Base-by-base conservation (phyloP, 1,140 invertebrate genomes). In the Phocides pigmalion region DNA sequence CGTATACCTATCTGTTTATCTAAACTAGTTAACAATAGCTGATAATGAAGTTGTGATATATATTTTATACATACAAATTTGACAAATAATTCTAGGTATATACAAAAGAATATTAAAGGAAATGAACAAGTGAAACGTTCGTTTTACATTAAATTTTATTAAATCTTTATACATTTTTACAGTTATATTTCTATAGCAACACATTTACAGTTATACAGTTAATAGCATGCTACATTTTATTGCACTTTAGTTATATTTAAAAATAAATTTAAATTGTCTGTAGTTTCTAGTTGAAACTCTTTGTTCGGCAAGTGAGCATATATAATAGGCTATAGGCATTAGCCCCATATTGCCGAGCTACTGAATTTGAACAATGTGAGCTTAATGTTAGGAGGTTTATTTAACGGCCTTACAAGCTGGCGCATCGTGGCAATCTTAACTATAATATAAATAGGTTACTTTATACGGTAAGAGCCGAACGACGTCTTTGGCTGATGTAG, bases 381-480 rank as follows among this genome's bases (percentile, higher is more conserved):
- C 51, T 54, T 54, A 56, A 56, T 54, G 53, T 59, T 28, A 63
- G 58, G 51, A 28, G 46, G 51, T 62, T 66, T 63, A 68, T 70
- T 65, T 44, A 46, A 67, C 59, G 56, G 58, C 62, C 54, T 61
- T 66, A 59, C 59, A 66, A 51, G 39, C 42, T 53, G 53, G 65
- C 66, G 67, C 64, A 66, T 67, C 53, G 54, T 56, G 41, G 53
- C 39, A 44, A 56, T 44, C 53, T 56, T 20, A 20, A 64, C 61
- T 64, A 56, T 59, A 51, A 58, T 62, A 64, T 70, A 64, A 61
- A 64, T 66, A 70, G 59, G 37, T 54, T 59, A 39, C 39, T 65
- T 22, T 15, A 17, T 41, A 54, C 11, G 35, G 19, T 50, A 17
- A 50, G 47, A 14, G 25, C 11, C 19, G 25, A 54, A 54, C 51